These are phyloP conservation scores for Drosophila varians DNA, from an alignment of 1,140 invertebrate species.

Conservation along the genomic window DNA sequence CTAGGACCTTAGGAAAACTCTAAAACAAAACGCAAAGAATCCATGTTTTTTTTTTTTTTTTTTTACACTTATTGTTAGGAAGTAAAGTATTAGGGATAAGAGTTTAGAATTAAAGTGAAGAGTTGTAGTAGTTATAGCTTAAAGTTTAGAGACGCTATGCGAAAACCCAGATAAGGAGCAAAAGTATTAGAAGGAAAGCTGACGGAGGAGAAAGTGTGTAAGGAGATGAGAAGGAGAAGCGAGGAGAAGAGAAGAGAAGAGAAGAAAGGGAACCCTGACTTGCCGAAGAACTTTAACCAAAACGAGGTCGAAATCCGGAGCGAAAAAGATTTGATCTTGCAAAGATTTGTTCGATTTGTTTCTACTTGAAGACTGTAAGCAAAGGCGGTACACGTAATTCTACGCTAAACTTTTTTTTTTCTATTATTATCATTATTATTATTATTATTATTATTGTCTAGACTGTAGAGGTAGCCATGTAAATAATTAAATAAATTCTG, in stretches of 20 bases:
- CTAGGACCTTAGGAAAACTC: slow-evolving; percentile 12
- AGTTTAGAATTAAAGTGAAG: neutral
- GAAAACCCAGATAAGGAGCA: slow-evolving; percentile 40
- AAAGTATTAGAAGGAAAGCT: slow-evolving; percentile 66
- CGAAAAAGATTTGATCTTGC: slow-evolving; percentile 60
- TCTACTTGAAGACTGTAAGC: slow-evolving; percentile 79
- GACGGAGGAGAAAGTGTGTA: neutral
- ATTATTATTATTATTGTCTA: slow-evolving; percentile 29
- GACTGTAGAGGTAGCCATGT: slow-evolving; percentile 43
- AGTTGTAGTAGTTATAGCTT: slow-evolving; percentile 63
- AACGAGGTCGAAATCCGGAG: slow-evolving; percentile 52
- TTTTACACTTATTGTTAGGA: slow-evolving; percentile 11
- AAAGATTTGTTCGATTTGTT: slow-evolving; percentile 65
- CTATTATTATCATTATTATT: slow-evolving; percentile 40
- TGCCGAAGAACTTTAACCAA: slow-evolving; percentile 68
- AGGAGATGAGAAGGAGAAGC: slow-evolving; percentile 5
- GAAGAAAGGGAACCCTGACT: slow-evolving; percentile 11
- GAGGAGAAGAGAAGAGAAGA: neutral
- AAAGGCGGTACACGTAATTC: slow-evolving; percentile 61
- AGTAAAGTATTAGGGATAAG: neutral
- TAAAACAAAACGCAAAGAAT: slow-evolving; percentile 1
- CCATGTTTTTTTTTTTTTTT: slow-evolving; percentile 23
- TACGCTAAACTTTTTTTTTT: slow-evolving; percentile 28
- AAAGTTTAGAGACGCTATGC: slow-evolving; percentile 79
- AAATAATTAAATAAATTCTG: slow-evolving; percentile 59